Evolutionary conservation across 2,113 vertebrate species (phyloP).

Genomic region (Neomonachus schauinslandi): DNA sequence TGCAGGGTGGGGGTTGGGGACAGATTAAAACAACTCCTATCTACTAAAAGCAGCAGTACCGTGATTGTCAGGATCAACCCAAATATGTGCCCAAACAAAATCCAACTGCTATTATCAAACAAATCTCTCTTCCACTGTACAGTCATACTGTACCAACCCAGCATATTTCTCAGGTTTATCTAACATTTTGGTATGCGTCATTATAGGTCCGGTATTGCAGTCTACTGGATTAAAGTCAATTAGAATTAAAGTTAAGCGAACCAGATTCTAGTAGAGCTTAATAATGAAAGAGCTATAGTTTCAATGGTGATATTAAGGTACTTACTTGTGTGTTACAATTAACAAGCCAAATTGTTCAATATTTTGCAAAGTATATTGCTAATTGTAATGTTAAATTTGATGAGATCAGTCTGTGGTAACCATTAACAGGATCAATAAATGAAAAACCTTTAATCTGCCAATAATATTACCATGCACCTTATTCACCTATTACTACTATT

Average conservation of each 20-base stretch:
- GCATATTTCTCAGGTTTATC: not conserved
- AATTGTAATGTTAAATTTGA: not conserved
- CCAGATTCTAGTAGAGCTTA: not conserved
- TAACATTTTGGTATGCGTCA: not conserved
- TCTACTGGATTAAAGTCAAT: not conserved
- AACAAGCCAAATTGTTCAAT: not conserved
- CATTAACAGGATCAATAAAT: not conserved
- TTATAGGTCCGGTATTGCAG: not conserved
- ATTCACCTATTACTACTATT: not conserved
- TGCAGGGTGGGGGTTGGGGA: no score
- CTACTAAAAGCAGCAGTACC: not conserved
- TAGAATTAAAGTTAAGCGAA: not conserved
- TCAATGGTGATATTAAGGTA: not conserved
- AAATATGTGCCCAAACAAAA: not conserved
- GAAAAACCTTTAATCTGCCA: not conserved
- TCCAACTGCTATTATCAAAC: no score
- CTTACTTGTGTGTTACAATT: not conserved
- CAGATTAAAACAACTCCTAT: not conserved
- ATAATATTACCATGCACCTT: not conserved
- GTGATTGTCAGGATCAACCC: not conserved
- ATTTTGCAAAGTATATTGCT: not conserved
- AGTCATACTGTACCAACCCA: fast-evolving
- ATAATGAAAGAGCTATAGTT: not conserved
- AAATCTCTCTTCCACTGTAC: not conserved
- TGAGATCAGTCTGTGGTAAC: not conserved